phyloP scores from a whole-genome alignment of 2,113 vertebrate species.

The Catagonus wagneri region DNA sequence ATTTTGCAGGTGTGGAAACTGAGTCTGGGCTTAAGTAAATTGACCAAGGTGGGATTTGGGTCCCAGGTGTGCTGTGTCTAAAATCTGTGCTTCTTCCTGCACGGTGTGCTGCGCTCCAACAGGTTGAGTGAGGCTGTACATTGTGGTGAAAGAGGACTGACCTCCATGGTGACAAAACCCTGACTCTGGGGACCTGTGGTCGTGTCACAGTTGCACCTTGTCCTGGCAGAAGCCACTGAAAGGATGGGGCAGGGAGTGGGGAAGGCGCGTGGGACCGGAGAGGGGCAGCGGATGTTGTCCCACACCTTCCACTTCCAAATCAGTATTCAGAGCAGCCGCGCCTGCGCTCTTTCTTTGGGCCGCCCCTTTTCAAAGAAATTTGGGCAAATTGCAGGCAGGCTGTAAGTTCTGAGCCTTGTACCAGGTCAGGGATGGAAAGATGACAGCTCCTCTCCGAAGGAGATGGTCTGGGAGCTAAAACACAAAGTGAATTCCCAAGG shows the following conservation, averaged over 20 bases:
- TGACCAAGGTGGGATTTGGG: not conserved
- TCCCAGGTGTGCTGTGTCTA: not conserved
- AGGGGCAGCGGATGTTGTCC: not conserved
- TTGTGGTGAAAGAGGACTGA: not conserved
- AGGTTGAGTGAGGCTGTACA: not conserved
- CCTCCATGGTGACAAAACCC: not conserved
- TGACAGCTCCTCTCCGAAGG: constrained; percentile 46
- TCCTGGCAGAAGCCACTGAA: not conserved
- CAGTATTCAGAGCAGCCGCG: not conserved
- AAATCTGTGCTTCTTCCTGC: not conserved
- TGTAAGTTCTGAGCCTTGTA: constrained; percentile 24
- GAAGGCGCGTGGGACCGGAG: not conserved
- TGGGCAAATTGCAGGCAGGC: not conserved
- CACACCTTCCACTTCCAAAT: not conserved
- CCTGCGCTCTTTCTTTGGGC: not conserved
- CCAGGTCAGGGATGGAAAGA: constrained; percentile 42
- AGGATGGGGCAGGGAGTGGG: not conserved
- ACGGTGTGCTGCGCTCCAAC: not conserved
- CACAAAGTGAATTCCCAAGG: constrained; percentile 44
- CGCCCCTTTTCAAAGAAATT: constrained; percentile 46
- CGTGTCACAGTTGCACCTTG: not conserved
- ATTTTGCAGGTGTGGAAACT: constrained; percentile 17
- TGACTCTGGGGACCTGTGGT: not conserved
- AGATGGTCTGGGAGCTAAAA: constrained; percentile 62
- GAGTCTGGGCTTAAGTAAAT: not conserved